These are phyloP conservation scores for Anoura caudifer DNA, from an alignment of 2,113 vertebrate genomes.

Conservation along the genomic window DNA sequence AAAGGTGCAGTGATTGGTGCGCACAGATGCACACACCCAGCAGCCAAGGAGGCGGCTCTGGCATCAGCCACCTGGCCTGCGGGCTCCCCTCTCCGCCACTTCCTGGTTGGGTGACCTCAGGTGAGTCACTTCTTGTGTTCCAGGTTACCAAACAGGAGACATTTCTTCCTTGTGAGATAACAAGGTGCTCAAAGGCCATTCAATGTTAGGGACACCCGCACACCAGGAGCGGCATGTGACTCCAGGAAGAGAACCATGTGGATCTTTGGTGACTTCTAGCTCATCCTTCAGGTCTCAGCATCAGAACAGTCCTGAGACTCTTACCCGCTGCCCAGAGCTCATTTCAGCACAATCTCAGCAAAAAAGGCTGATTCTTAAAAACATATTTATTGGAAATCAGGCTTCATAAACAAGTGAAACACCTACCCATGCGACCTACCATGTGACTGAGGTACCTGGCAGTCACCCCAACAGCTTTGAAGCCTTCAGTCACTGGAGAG, in stretches of 20 bases:
- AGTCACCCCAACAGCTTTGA: neutral
- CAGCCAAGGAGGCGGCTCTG: neutral
- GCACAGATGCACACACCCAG: neutral
- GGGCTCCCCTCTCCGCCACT: neutral
- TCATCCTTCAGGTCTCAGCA: neutral
- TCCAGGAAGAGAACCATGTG: neutral
- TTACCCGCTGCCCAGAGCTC: neutral
- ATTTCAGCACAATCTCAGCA: neutral
- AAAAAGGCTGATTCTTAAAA: neutral
- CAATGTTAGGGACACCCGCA: neutral
- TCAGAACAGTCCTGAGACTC: neutral
- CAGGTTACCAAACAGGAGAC: neutral
- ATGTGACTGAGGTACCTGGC: neutral
- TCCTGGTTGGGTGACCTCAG: neutral
- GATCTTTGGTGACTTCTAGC: neutral
- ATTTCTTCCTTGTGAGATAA: neutral
- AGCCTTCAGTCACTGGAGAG: neutral
- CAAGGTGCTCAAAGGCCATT: neutral
- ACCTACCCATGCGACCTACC: neutral
- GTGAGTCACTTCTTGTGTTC: neutral
- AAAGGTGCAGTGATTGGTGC: neutral
- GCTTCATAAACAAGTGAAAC: neutral
- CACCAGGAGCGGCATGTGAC: neutral
- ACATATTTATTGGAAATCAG: conserved; percentile 32
- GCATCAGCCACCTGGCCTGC: neutral